A percentile compares a stretch with the other conserved stretches of the same genome.
These are phyloP conservation scores for Sebastes steindachneri DNA, from an alignment of 2,797 vertebrate genomes.

Conservation along the genomic window DNA sequence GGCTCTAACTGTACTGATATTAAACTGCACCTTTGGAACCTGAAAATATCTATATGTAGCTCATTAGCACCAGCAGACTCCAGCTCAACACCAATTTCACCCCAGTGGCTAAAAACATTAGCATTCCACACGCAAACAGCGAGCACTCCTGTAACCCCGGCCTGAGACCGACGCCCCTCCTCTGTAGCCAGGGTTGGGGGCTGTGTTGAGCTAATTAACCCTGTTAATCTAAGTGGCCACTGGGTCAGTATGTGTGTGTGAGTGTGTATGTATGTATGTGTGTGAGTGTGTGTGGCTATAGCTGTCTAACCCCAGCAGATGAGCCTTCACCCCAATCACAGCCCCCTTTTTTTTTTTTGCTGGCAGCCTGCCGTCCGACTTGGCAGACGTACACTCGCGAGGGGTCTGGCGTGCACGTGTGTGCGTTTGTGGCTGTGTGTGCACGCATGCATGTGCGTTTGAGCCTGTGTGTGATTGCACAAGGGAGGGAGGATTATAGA, in stretches of 20 bases:
- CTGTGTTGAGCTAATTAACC: constrained; percentile 76
- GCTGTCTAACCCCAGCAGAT: constrained; percentile 77
- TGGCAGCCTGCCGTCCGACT: constrained; percentile 85
- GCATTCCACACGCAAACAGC: constrained; percentile 26
- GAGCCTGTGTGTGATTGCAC: constrained; percentile 71
- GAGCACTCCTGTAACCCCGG: constrained; percentile 27
- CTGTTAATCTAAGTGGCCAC: constrained; percentile 69
- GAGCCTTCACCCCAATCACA: constrained; percentile 80
- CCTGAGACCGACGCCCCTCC: constrained; percentile 45
- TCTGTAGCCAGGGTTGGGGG: constrained; percentile 52
- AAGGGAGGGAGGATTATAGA: constrained; percentile 79
- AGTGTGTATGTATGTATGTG: constrained; percentile 20
- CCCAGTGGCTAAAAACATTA: constrained; percentile 46
- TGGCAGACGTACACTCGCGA: constrained; percentile 81
- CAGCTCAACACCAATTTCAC: constrained; percentile 31
- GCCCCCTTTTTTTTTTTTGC: constrained; percentile 75
- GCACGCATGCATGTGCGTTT: background rate
- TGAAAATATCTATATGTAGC: constrained; percentile 21
- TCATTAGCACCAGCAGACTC: constrained; percentile 42
- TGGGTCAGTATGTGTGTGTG: constrained; percentile 47
- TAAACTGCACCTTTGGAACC: background rate
- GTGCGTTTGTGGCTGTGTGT: constrained; percentile 41
- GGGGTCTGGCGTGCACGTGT: constrained; percentile 74
- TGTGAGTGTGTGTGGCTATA: constrained; percentile 50
- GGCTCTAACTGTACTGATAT: background rate